Evolutionary conservation across 2,797 vertebrate genomes (phyloP).

Genomic region (Sebastes miniatus): DNA sequence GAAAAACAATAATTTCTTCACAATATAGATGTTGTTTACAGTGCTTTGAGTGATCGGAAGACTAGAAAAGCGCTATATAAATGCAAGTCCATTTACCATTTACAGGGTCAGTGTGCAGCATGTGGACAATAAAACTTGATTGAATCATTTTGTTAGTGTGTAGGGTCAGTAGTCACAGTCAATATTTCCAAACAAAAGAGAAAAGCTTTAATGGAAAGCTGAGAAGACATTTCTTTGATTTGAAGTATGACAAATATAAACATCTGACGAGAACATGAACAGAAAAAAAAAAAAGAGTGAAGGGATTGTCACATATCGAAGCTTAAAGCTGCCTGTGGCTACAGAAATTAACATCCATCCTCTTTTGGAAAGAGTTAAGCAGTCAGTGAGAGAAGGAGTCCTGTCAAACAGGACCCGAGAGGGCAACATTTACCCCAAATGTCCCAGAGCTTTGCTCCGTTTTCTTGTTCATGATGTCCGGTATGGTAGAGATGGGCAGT

Average conservation of each 20-base stretch:
- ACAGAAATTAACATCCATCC: conserved; percentile 20
- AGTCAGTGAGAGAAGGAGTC: conserved; percentile 3
- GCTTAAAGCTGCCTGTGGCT: conserved; percentile 49
- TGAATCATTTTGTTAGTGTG: not conserved
- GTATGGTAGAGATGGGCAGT: conserved; percentile 53
- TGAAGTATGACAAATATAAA: conserved; percentile 56
- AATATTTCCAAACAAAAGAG: conserved; percentile 19
- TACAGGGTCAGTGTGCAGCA: not conserved
- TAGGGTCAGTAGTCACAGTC: not conserved
- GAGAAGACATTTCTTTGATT: conserved; percentile 55
- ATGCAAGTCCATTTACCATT: too few species aligned
- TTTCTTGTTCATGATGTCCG: conserved; percentile 63
- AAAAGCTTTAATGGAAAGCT: conserved; percentile 57
- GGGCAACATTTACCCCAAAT: conserved; percentile 47
- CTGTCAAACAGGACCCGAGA: conserved; percentile 64
- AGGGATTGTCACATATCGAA: conserved; percentile 37
- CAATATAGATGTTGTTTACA: not conserved
- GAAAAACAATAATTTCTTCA: not conserved
- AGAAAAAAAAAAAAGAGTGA: conserved; percentile 14
- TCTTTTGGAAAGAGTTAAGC: conserved; percentile 31
- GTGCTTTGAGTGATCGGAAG: too few species aligned
- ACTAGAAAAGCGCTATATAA: too few species aligned
- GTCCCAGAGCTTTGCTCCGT: conserved; percentile 53
- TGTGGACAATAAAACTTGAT: not conserved
- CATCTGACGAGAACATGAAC: conserved; percentile 19